These are phyloP conservation scores for Lagopus leucura DNA, from an alignment of 2,113 vertebrate species.

Conservation along the genomic window DNA sequence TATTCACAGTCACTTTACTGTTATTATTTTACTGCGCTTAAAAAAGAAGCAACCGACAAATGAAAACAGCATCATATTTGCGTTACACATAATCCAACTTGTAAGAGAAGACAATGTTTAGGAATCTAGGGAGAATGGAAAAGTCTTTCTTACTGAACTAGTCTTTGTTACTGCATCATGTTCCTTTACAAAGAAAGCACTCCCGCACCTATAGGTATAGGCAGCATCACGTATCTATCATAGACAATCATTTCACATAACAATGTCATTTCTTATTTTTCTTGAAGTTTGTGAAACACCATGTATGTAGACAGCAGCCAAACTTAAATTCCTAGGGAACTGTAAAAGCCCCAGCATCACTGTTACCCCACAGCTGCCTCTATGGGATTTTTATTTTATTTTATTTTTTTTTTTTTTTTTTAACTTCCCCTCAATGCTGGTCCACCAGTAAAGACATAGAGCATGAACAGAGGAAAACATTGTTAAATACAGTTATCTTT, in stretches of 20 bases:
- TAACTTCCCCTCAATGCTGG: neutral
- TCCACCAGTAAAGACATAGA: neutral
- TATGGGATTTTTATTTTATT: neutral
- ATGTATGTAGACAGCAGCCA: neutral
- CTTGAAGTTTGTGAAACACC: neutral
- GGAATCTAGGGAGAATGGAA: neutral
- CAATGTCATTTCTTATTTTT: neutral
- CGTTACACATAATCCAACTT: neutral
- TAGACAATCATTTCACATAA: fast-evolving
- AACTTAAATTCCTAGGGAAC: neutral
- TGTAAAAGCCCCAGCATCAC: neutral
- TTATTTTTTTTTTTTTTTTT: too few relatives aligned
- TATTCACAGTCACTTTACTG: slow-evolving; percentile 6
- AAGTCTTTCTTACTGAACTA: neutral
- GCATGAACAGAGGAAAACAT: neutral
- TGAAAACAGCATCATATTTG: neutral
- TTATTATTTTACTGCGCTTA: neutral
- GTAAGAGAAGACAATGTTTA: neutral
- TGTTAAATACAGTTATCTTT: neutral
- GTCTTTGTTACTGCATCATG: neutral
- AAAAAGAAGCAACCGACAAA: neutral
- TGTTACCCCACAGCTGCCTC: neutral
- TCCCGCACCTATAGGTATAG: neutral
- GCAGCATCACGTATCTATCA: neutral
- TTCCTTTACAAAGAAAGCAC: neutral